Conservation (phyloP, 1,140 invertebrate species). For the Drosophila trapezifrons region DNA sequence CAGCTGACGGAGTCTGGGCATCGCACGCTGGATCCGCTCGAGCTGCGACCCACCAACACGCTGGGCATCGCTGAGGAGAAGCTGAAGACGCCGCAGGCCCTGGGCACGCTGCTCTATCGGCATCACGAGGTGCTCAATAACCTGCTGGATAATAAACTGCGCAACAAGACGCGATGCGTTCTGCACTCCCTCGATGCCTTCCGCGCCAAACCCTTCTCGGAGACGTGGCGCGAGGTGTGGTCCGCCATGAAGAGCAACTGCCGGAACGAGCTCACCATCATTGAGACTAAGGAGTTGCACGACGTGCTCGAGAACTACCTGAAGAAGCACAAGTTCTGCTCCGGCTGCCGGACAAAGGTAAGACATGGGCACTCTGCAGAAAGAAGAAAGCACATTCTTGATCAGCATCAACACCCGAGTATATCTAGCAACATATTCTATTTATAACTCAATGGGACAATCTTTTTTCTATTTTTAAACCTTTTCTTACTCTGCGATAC, state of each 20-base stretch:
- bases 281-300: constrained; percentile 92
- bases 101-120: constrained; percentile 93
- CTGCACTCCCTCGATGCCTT: constrained; percentile 95
- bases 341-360: constrained; percentile 96
- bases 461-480: neutral
- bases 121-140: constrained; percentile 92
- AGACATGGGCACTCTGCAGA: neutral
- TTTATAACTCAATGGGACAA: neutral
- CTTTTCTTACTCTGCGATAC: neutral
- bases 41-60: constrained; percentile 88
- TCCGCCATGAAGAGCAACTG: constrained; percentile 93
- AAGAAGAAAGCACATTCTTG: neutral
- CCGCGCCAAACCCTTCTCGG: constrained; percentile 88
- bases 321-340: constrained; percentile 95
- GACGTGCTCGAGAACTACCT: constrained; percentile 94
- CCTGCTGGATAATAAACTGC: constrained; percentile 92
- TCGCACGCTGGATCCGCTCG: constrained; percentile 92
- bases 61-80: constrained; percentile 91
- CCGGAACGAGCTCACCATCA: constrained; percentile 92
- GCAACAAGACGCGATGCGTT: constrained; percentile 93
- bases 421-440: neutral
- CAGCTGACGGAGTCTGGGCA: constrained; percentile 92
- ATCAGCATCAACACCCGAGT: too few relatives aligned
- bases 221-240: constrained; percentile 93
- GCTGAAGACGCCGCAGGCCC: constrained; percentile 89